Evolutionary conservation across 1,140 invertebrate species (phyloP).

Genomic region (Melanaphis sacchari): DNA sequence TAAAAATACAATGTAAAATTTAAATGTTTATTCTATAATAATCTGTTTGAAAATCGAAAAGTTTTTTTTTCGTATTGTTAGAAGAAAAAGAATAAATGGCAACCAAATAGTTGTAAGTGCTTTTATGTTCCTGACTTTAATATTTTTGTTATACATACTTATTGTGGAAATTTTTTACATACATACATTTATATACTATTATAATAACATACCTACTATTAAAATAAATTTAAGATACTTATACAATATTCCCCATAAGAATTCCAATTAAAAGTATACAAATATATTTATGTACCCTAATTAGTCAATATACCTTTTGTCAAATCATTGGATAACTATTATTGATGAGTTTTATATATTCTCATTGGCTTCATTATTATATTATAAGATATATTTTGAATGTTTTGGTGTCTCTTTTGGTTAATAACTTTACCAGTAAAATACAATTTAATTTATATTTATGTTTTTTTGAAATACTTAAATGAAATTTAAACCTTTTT

Average conservation of each 20-base stretch:
- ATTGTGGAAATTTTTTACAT: conserved; percentile 51
- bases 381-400: conserved; percentile 13
- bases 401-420: conserved; percentile 13
- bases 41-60: not conserved
- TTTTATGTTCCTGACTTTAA: conserved; percentile 53
- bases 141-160: conserved; percentile 47
- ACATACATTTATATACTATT: conserved; percentile 46
- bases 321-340: conserved; percentile 5
- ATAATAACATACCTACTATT: conserved; percentile 35
- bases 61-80: not conserved
- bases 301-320: conserved; percentile 36
- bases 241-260: not conserved
- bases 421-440: not conserved
- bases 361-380: conserved; percentile 28
- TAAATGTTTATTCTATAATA: conserved; percentile 12
- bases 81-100: not conserved
- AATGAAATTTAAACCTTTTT: conserved; percentile 23
- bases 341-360: conserved; percentile 40
- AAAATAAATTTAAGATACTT: conserved; percentile 29
- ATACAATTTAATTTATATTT: conserved; percentile 9
- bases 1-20: not conserved
- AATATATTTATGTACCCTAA: not conserved
- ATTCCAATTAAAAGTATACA: conserved; percentile 20
- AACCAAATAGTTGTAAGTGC: conserved; percentile 46
- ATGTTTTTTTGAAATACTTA: not conserved